Conservation (phyloP, 2,113 vertebrate species). For the Reinhardtius hippoglossoides region DNA sequence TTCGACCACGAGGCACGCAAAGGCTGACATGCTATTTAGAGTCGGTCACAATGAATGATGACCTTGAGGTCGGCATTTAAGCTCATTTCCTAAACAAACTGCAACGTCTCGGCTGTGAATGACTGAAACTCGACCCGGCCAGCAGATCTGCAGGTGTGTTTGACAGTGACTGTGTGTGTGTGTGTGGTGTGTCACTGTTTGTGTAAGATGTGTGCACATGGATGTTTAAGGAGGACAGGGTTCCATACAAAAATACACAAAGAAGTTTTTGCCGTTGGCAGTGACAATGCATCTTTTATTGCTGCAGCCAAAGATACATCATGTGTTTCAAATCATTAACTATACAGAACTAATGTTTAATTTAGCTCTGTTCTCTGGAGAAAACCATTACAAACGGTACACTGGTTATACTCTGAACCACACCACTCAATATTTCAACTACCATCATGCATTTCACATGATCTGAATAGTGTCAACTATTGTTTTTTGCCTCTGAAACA, state of each 20-base stretch:
- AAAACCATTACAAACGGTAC: too few species aligned
- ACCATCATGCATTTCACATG: too few species aligned
- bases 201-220: neutral
- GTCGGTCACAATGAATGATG: constrained; percentile 66
- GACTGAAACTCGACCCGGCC: constrained; percentile 73
- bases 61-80: constrained; percentile 76
- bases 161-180: constrained; percentile 52
- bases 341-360: neutral
- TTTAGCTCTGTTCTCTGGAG: too few species aligned
- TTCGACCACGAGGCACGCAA: constrained; percentile 54
- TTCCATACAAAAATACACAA: constrained; percentile 31
- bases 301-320: too few species aligned
- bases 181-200: neutral
- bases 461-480: too few species aligned
- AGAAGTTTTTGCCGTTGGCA: neutral
- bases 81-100: constrained; percentile 83
- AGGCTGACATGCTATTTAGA: constrained; percentile 68
- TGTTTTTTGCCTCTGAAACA: too few species aligned
- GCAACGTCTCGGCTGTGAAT: constrained; percentile 55
- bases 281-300: neutral
- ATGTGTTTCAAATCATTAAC: constrained; percentile 17
- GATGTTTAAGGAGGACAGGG: constrained; percentile 2
- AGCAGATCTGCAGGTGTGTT: constrained; percentile 78
- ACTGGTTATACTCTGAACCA: too few species aligned
- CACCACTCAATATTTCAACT: too few species aligned